These are phyloP conservation scores for Toxostoma redivivum DNA, from an alignment of 2,113 vertebrate species.

Conservation along the genomic window DNA sequence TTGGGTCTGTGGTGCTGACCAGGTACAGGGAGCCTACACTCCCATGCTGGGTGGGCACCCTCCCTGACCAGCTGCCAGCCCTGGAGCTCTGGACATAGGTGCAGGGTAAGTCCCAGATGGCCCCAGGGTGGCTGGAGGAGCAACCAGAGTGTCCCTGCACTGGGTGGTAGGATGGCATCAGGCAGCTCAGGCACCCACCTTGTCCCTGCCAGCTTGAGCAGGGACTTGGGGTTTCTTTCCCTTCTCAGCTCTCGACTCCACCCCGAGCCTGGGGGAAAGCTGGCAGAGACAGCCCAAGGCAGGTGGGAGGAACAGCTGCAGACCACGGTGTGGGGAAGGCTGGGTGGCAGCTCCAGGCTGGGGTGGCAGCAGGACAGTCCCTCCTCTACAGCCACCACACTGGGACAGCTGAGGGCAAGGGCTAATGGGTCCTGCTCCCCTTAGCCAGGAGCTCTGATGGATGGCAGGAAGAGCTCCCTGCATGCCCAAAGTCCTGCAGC, in stretches of 20 bases:
- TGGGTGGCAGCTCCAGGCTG: accelerated
- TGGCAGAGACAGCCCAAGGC: accelerated
- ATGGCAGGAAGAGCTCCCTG: background rate
- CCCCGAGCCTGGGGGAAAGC: accelerated
- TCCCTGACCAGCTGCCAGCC: background rate
- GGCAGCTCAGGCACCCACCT: background rate
- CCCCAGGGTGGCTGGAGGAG: background rate
- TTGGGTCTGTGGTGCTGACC: background rate
- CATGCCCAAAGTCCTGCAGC: background rate
- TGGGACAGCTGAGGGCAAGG: background rate
- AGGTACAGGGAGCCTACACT: accelerated
- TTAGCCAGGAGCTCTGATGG: background rate
- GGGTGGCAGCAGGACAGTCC: background rate
- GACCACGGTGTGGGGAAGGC: accelerated
- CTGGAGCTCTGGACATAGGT: background rate
- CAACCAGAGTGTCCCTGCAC: accelerated
- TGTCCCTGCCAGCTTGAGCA: background rate
- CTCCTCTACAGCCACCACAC: background rate
- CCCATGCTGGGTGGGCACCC: background rate
- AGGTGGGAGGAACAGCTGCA: background rate
- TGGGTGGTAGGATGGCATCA: background rate
- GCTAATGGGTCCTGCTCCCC: background rate
- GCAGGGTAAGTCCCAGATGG: accelerated
- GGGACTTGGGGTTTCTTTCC: background rate
- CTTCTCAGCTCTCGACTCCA: accelerated